These are phyloP conservation scores for Netelia virgata DNA, from an alignment of 2,888 invertebrate genomes.

Conservation along the genomic window DNA sequence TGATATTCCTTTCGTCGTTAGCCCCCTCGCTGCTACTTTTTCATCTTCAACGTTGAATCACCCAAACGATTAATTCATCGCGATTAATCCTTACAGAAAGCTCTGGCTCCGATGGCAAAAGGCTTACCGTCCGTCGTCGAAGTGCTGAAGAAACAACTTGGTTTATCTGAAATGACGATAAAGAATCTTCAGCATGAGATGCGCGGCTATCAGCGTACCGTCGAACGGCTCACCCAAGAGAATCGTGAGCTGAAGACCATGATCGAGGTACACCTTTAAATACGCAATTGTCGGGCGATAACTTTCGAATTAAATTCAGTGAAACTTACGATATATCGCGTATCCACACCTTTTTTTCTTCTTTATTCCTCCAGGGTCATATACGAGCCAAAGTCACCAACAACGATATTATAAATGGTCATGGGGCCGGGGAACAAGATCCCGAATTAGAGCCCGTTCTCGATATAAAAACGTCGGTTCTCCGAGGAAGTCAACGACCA, in stretches of 20 bases:
- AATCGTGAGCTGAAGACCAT: slow-evolving; percentile 91
- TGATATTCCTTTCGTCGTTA: neutral
- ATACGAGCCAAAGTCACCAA: slow-evolving; percentile 68
- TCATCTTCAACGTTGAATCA: neutral
- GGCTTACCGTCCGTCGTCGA: slow-evolving; percentile 83
- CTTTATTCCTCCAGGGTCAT: slow-evolving; percentile 63
- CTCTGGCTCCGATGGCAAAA: slow-evolving; percentile 79
- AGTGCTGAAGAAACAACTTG: slow-evolving; percentile 87
- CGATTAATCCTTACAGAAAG: slow-evolving; percentile 76
- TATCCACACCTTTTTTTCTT: neutral
- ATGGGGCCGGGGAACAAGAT: slow-evolving; percentile 85
- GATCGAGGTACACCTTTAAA: slow-evolving; percentile 78
- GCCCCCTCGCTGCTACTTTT: neutral
- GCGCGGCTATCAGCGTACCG: slow-evolving; percentile 88
- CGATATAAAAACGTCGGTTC: slow-evolving; percentile 84
- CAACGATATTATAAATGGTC: slow-evolving; percentile 79
- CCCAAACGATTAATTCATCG: slow-evolving; percentile 2
- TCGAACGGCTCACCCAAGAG: slow-evolving; percentile 92
- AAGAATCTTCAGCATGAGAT: slow-evolving; percentile 89
- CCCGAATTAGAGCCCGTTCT: slow-evolving; percentile 85
- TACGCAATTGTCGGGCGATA: neutral
- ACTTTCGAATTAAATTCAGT: neutral
- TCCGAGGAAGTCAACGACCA: slow-evolving; percentile 88
- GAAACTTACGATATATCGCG: slow-evolving; percentile 6
- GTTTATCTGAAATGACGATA: slow-evolving; percentile 88